phyloP scores from a whole-genome alignment of 1,140 invertebrate species.

The Brachionus koreanus region DNA sequence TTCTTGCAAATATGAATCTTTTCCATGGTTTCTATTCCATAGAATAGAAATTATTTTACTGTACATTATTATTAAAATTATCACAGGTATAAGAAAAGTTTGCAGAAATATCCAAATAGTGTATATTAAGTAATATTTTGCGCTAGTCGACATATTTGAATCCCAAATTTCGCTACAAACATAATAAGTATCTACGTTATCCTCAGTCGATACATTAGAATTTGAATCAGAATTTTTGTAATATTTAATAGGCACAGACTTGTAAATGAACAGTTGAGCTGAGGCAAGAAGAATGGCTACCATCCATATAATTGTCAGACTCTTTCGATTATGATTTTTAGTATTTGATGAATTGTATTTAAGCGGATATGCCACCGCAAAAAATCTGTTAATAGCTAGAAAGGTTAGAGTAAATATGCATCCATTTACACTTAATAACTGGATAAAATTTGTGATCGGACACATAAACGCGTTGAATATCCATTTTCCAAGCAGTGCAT shows the following conservation, averaged over 20 bases:
- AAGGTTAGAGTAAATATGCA: conserved; percentile 25
- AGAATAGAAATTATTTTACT: conserved; percentile 32
- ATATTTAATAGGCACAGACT: conserved; percentile 14
- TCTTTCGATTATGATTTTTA: conserved; percentile 1
- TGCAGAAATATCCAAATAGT: conserved; percentile 37
- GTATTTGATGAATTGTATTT: conserved; percentile 23
- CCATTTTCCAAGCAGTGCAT: conserved; percentile 13
- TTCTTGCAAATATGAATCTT: conserved; percentile 25
- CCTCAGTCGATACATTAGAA: not conserved
- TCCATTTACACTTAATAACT: conserved; percentile 16
- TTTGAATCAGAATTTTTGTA: not conserved
- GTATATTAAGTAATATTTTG: conserved; percentile 17
- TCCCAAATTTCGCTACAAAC: conserved; percentile 24
- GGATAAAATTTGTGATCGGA: conserved; percentile 19
- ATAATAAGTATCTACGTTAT: not conserved
- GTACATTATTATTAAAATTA: conserved; percentile 38
- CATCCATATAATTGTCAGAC: conserved; percentile 6
- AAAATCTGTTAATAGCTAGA: conserved; percentile 30
- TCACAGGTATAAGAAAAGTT: conserved; percentile 33
- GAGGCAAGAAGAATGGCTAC: not conserved
- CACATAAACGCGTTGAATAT: conserved; percentile 22
- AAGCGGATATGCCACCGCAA: conserved; percentile 9
- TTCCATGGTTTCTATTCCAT: conserved; percentile 9
- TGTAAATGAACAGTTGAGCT: conserved; percentile 11
- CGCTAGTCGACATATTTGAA: not conserved